Evolutionary conservation across 2,113 vertebrate species (phyloP), one percentile per base, ranked within the genome.

Genomic region (Mobula birostris): DNA sequence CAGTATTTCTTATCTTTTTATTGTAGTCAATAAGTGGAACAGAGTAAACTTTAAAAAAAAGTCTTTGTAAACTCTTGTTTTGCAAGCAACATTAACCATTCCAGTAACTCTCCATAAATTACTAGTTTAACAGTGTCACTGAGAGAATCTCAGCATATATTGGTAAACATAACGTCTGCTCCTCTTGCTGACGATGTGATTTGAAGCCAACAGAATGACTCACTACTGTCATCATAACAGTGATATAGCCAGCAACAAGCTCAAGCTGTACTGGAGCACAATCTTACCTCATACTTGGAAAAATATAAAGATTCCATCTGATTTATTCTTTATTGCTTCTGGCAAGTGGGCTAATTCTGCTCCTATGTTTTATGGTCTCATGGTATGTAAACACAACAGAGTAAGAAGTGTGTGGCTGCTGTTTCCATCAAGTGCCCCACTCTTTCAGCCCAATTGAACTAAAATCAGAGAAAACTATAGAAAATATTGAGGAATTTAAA

Each of bases 141-240:
- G 85, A 88, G 14, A 32, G 85, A 90, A 90, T 27, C 61, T 66
- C 40, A 17, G 61, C 15, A 5, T 15, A n/a, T n/a, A 88, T 63
- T 2, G 58, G 83, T 87, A 61, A 87, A 2, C 56, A 87, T n/a
- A 14, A 63, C 24, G 5, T 63, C 61, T 88, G 83, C 11, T 63
- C 66, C 29, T 90, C n/a, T 48, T 32, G 85, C 56, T 7, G 15
- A 68, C 61, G 32, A 19, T n/a, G n/a, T 90, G 85, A 90, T 90
- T n/a, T 90, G 85, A 90, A 90, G 58, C 61, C 14, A 90, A 17
- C 85, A 90, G n/a, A 32, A 66, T 66, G 61, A 90, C 85, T 90
- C 15, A 90, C 61, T 90, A 58, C 85, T 68, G 58, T 90, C 29
- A n/a, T 14, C 29, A 32, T 19, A 17, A 61, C 6, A 90, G 32